Conservation (phyloP, 2,888 invertebrate genomes). For the Synergus gifuensis region DNA sequence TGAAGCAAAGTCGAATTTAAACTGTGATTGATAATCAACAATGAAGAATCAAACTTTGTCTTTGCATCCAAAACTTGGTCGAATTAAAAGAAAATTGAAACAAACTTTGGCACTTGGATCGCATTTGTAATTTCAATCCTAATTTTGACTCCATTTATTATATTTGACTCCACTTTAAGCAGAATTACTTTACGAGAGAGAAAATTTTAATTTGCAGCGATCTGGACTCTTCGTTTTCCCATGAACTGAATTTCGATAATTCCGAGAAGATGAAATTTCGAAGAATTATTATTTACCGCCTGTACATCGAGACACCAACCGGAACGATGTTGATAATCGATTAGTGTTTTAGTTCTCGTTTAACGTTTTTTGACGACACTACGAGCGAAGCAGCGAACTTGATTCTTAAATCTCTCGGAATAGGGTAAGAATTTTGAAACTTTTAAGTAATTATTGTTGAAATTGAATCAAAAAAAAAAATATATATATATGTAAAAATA, state of each 20-base stretch:
- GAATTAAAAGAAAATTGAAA: neutral
- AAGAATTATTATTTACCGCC: slow-evolving; percentile 42
- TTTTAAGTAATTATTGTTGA: slow-evolving; percentile 4
- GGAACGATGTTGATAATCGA: slow-evolving; percentile 27
- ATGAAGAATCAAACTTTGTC: neutral
- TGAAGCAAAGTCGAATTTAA: neutral
- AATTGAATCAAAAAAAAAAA: neutral
- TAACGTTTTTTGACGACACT: slow-evolving; percentile 22
- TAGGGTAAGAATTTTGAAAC: neutral
- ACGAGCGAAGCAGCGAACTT: neutral
- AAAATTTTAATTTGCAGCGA: slow-evolving; percentile 41
- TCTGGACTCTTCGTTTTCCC: slow-evolving; percentile 42
- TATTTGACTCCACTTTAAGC: slow-evolving; percentile 21
- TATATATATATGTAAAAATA: neutral
- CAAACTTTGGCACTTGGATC: neutral
- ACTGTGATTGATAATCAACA: neutral
- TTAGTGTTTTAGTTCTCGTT: slow-evolving; percentile 18
- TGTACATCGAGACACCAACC: slow-evolving; percentile 41
- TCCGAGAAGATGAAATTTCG: slow-evolving; percentile 38
- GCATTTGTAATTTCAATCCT: neutral
- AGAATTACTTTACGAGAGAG: slow-evolving; percentile 35
- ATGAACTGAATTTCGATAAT: slow-evolving; percentile 41
- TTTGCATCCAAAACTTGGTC: neutral
- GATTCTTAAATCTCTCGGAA: too few relatives aligned
- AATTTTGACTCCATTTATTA: neutral